A percentile compares a stretch with the other conserved stretches of the same genome.
Evolutionary conservation across 1,140 invertebrate species (phyloP).

Genomic region (Drosophila eugracilis): DNA sequence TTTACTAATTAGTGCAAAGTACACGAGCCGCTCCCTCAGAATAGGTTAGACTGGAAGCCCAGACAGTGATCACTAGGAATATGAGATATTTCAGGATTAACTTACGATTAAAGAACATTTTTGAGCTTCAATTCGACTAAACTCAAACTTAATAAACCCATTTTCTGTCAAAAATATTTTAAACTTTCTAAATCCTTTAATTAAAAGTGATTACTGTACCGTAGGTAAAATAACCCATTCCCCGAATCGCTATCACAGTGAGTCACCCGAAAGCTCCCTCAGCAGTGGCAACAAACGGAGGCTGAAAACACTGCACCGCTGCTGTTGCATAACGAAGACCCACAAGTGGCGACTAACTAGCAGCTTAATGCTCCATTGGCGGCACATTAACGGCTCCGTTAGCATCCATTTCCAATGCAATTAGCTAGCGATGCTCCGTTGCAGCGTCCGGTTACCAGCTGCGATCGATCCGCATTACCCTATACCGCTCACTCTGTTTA

Average conservation of each 20-base stretch:
- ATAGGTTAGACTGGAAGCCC: not conserved
- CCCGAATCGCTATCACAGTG: slow-evolving; percentile 9
- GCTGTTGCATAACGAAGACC: slow-evolving; percentile 70
- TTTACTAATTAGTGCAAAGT: slow-evolving; percentile 61
- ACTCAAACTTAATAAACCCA: too few species aligned
- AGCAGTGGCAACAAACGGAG: slow-evolving; percentile 4
- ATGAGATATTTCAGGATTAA: not conserved
- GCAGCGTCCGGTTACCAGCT: slow-evolving; percentile 66
- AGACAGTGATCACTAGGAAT: too few species aligned
- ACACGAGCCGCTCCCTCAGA: slow-evolving; percentile 22
- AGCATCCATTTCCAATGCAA: slow-evolving; percentile 66
- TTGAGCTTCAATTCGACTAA: too few species aligned
- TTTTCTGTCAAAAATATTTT: too few species aligned
- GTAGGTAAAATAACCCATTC: slow-evolving; percentile 9
- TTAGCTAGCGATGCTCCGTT: slow-evolving; percentile 55
- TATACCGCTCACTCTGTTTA: slow-evolving; percentile 18
- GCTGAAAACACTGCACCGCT: slow-evolving; percentile 12
- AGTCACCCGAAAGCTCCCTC: slow-evolving; percentile 23
- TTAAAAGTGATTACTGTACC: not conserved
- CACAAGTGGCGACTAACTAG: slow-evolving; percentile 52
- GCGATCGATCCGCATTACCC: slow-evolving; percentile 59
- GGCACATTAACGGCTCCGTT: slow-evolving; percentile 57
- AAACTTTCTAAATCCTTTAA: not conserved
- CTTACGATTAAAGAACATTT: too few species aligned
- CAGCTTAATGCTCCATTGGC: slow-evolving; percentile 69